Evolutionary conservation across 2,888 invertebrate genomes (phyloP).

Genomic region (Pristionchus mayeri): DNA sequence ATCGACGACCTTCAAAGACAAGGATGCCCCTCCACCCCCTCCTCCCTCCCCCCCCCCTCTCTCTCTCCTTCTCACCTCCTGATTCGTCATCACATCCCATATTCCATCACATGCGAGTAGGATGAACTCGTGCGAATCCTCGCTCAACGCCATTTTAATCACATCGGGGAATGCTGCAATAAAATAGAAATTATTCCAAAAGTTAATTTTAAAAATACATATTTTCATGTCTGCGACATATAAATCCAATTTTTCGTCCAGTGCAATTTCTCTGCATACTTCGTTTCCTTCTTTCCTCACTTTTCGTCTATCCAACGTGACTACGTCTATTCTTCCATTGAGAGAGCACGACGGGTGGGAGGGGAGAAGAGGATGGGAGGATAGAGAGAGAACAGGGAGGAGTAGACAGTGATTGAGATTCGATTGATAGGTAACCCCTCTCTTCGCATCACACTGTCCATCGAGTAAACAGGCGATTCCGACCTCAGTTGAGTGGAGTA

Average conservation of each 20-base stretch:
- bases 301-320: constrained; percentile 35
- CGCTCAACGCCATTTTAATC: constrained; percentile 85
- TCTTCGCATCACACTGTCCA: constrained; percentile 24
- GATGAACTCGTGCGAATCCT: constrained; percentile 94
- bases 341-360: background rate
- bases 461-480: constrained; percentile 43
- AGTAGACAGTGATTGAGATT: background rate
- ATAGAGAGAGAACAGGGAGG: background rate
- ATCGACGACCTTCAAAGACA: constrained; percentile 82
- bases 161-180: constrained; percentile 91
- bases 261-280: no score
- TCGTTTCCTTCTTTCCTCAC: background rate
- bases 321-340: constrained; percentile 15
- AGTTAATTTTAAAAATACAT: background rate
- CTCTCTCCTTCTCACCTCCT: constrained; percentile 81
- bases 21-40: background rate
- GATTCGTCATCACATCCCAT: constrained; percentile 97
- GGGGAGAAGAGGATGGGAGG: background rate
- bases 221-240: no score
- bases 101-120: constrained; percentile 98
- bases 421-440: constrained; percentile 4
- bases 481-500: background rate
- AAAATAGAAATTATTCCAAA: no score
- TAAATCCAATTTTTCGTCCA: no score
- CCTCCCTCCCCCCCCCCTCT: background rate